These are phyloP conservation scores for Pelusios castaneus DNA, from an alignment of 2,113 vertebrate genomes.

Conservation along the genomic window DNA sequence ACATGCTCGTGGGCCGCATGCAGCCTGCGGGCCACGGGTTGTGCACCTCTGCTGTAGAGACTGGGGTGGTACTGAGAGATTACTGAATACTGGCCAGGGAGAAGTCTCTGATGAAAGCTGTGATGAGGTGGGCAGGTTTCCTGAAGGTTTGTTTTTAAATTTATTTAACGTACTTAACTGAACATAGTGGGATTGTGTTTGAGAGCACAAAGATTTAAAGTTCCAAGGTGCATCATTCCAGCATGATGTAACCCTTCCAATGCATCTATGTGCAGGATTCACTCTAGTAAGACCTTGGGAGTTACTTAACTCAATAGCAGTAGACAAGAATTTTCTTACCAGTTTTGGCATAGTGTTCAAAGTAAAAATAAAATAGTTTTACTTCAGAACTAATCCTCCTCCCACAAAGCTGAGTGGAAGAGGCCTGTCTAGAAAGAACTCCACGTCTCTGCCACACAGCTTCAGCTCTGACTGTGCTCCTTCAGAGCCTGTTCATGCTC, in stretches of 20 bases:
- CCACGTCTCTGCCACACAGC: not conserved
- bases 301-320: not conserved
- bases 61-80: not conserved
- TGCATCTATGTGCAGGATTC: accelerated
- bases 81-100: accelerated
- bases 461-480: not conserved
- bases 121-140: not conserved
- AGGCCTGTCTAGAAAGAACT: not conserved
- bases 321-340: not conserved
- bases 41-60: no score
- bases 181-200: not conserved
- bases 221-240: not conserved
- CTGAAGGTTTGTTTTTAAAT: not conserved
- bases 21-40: no score
- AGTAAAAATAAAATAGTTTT: not conserved
- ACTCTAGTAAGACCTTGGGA: accelerated
- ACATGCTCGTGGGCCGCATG: no score
- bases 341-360: not conserved
- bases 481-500: not conserved
- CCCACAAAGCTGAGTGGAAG: not conserved
- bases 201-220: not conserved
- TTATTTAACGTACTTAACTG: not conserved
- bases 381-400: not conserved
- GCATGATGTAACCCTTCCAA: not conserved
- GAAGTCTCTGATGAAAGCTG: accelerated